Evolutionary conservation across 2,888 invertebrate genomes (phyloP).

Genomic region (Andrena marginata): DNA sequence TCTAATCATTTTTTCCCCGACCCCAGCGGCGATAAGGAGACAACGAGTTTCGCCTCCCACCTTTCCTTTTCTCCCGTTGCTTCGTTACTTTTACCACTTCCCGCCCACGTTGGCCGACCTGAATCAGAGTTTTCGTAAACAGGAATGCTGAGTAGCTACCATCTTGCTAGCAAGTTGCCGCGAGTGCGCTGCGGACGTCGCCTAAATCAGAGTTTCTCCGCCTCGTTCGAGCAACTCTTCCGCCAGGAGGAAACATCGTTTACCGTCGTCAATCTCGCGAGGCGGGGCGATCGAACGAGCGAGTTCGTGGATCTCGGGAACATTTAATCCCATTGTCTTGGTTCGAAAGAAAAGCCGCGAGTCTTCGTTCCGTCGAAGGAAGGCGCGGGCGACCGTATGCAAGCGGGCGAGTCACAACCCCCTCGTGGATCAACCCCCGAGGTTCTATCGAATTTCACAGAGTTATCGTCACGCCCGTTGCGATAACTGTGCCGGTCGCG

Average conservation of each 20-base stretch:
- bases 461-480: slow-evolving; percentile 28
- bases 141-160: neutral
- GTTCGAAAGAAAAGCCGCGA: slow-evolving; percentile 10
- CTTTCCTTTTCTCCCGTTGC: neutral
- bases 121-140: slow-evolving; percentile 2
- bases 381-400: slow-evolving; percentile 9
- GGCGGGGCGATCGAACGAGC: slow-evolving; percentile 1
- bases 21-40: slow-evolving; percentile 5
- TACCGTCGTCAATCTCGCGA: neutral
- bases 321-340: slow-evolving; percentile 68
- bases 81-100: neutral
- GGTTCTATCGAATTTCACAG: slow-evolving; percentile 34
- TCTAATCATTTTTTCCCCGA: slow-evolving; percentile 28
- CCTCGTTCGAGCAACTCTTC: neutral
- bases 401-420: neutral
- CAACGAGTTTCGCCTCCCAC: slow-evolving; percentile 9
- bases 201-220: neutral
- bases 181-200: neutral
- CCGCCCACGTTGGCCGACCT: neutral
- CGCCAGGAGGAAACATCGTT: neutral
- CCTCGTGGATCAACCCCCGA: neutral
- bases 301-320: slow-evolving; percentile 7
- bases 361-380: slow-evolving; percentile 26
- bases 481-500: slow-evolving; percentile 19
- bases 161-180: slow-evolving; percentile 1